These are phyloP conservation scores for Scaeva pyrastri DNA, from an alignment of 2,888 invertebrate genomes.

Conservation along the genomic window DNA sequence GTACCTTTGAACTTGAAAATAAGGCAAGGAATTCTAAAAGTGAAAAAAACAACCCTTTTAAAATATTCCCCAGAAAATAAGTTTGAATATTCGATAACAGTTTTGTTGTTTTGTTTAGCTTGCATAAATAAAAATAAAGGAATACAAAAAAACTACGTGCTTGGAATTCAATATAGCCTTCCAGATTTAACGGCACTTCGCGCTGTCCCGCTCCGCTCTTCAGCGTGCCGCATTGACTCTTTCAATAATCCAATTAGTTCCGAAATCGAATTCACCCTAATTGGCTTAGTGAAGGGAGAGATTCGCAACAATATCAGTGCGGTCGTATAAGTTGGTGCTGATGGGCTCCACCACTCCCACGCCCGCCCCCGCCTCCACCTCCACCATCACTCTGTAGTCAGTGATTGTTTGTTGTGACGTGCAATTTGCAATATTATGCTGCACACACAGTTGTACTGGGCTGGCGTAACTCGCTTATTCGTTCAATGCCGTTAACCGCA, in stretches of 20 bases:
- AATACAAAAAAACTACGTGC: conserved; percentile 19
- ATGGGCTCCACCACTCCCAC: too few species aligned
- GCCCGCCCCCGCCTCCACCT: too few species aligned
- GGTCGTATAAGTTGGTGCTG: not conserved
- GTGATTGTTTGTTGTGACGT: conserved; percentile 35
- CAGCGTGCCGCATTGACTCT: not conserved
- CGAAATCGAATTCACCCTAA: conserved; percentile 52
- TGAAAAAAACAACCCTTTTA: not conserved
- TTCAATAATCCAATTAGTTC: conserved; percentile 69
- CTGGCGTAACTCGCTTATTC: not conserved
- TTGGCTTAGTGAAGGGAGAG: conserved; percentile 55
- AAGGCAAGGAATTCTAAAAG: conserved; percentile 31
- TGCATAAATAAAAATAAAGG: conserved; percentile 53
- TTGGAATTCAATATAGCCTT: conserved; percentile 57
- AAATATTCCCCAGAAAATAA: not conserved
- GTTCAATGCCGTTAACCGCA: conserved; percentile 36
- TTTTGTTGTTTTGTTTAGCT: conserved; percentile 39
- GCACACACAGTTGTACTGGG: too few species aligned
- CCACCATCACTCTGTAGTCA: too few species aligned
- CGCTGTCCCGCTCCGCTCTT: not conserved
- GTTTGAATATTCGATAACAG: conserved; percentile 27
- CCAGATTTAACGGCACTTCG: conserved; percentile 46
- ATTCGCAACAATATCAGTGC: not conserved
- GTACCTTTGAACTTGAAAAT: conserved; percentile 71
- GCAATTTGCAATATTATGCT: not conserved